These are phyloP conservation scores for Phainopepla nitens DNA, from an alignment of 2,113 vertebrate species.

Conservation along the genomic window DNA sequence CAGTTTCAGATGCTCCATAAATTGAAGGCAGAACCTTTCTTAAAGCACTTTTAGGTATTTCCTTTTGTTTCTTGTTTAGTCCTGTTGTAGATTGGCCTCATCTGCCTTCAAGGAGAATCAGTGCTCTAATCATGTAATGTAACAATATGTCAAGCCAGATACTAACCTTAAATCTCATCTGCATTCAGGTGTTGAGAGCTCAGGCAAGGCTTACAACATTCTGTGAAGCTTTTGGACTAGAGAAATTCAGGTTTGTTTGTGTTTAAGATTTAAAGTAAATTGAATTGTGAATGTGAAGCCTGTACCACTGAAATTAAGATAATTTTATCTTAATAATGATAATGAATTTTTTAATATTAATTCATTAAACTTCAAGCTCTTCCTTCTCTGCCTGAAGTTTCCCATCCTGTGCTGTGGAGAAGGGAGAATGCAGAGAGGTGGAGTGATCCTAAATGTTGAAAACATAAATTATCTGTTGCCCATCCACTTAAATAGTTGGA, in stretches of 20 bases:
- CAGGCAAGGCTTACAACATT: conserved; percentile 90
- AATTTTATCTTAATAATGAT: too few species aligned
- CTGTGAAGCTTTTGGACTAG: conserved; percentile 82
- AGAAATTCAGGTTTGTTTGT: conserved; percentile 85
- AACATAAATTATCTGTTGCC: background rate
- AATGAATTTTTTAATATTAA: background rate
- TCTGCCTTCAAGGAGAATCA: background rate
- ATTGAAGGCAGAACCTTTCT: background rate
- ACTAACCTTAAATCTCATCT: background rate
- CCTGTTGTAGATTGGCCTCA: background rate
- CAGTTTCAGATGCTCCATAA: background rate
- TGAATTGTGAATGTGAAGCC: background rate
- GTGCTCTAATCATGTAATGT: background rate
- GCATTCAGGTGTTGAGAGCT: conserved; percentile 80
- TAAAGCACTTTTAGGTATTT: background rate
- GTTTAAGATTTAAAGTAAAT: background rate
- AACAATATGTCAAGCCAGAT: background rate
- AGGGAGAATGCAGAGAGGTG: background rate
- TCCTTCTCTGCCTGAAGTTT: background rate
- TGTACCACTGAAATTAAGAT: background rate
- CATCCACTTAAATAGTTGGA: background rate
- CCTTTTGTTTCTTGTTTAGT: background rate
- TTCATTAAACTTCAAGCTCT: background rate
- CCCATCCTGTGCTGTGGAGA: background rate
- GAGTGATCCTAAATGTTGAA: background rate